Evolutionary conservation across 2,113 vertebrate genomes (phyloP), one percentile per base, ranked within the genome.

Genomic region (Boleophthalmus pectinirostris): DNA sequence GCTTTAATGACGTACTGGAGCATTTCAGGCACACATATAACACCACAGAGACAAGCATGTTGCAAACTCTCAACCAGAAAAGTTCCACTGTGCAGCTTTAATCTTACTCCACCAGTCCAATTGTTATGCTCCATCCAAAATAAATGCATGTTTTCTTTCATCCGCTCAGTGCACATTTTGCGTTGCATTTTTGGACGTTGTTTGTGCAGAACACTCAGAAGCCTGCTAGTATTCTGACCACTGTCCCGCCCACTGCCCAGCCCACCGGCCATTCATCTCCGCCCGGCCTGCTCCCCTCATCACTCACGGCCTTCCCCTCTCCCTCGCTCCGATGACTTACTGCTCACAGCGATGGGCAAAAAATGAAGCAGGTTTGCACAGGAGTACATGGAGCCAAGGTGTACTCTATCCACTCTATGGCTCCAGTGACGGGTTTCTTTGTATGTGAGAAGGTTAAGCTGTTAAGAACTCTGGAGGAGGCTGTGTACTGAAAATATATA

Each of bases 191-290:
- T n/a, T 1, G 1, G 49, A 53, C 54, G 57, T 68, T 69, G 71
- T 74, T 72, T 73, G 77, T 74, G 75, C 67, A 79, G 57, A 61
- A 81, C 81, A 38, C 72, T 71, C 80, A 29, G 29, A 4, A 4
- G 4, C 29, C 88, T 81, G 67, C 72, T 77, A 68, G 69, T 68
- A 66, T 23, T 77, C 33, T 76, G 45, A 23, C 21, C 63, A 15
- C 21, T 16, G 63, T 71, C 60, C 16, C 54, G 25, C 33, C 38
- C 69, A 35, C 67, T 58, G 12, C 45, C 68, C 63, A 54, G 70
- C 77, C 72, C 73, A 76, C 54, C 46, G 51, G 45, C 75, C 71
- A 78, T 82, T 79, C 47, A 78, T 79, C 78, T 78, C 58, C 20
- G 18, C 74, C 57, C 72, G 35, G 58, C 29, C 29, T 43, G 74